Conservation (phyloP, 2,113 vertebrate species). For the Xiphorhynchus elegans region DNA sequence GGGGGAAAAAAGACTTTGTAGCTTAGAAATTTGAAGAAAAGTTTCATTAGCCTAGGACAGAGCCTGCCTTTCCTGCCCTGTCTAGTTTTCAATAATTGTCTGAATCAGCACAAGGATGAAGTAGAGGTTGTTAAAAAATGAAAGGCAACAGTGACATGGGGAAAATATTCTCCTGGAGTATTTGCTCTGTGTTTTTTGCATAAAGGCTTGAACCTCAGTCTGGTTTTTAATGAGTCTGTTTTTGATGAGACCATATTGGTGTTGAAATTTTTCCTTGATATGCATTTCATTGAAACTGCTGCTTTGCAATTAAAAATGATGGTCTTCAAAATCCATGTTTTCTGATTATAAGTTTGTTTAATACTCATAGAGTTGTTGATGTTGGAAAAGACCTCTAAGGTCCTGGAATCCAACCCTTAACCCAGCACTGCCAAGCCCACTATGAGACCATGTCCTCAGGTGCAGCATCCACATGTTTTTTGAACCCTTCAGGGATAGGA, state of each 20-base stretch:
- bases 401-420: not conserved
- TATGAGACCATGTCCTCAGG: not conserved
- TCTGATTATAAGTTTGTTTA: not conserved
- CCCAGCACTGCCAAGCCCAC: not conserved
- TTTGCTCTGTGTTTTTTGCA: not conserved
- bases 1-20: not conserved
- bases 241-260: not conserved
- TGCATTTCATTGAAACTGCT: not conserved
- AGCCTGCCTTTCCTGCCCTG: fast-evolving
- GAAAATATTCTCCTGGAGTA: not conserved
- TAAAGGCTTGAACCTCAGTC: not conserved
- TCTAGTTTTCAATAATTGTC: not conserved
- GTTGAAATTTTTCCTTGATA: not conserved
- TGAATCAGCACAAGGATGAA: not conserved
- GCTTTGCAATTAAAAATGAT: not conserved
- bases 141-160: not conserved
- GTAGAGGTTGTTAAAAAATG: not conserved
- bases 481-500: not conserved
- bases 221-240: not conserved
- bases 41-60: not conserved
- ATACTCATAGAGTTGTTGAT: not conserved
- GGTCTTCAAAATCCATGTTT: not conserved
- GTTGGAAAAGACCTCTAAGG: not conserved
- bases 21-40: not conserved
- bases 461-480: not conserved